These are phyloP conservation scores for Trematomus bernacchii DNA, from an alignment of 2,797 vertebrate species.

Conservation along the genomic window DNA sequence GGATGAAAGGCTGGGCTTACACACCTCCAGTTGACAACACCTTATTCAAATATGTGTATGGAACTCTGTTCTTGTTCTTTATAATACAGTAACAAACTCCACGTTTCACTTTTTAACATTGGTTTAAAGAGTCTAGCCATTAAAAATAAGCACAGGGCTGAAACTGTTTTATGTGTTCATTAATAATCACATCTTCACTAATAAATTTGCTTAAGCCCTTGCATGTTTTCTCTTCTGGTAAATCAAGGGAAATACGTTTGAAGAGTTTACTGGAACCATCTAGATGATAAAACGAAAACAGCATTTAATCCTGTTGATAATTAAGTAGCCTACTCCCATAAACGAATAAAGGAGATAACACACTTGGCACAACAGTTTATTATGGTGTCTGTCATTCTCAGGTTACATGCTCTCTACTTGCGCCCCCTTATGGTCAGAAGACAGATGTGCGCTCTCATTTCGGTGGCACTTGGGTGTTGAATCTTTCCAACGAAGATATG, in stretches of 20 bases:
- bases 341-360: slow-evolving; percentile 42
- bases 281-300: slow-evolving; percentile 26
- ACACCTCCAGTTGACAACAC: background rate
- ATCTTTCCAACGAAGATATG: slow-evolving; percentile 2
- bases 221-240: background rate
- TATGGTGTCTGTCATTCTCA: background rate
- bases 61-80: background rate
- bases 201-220: slow-evolving; percentile 1
- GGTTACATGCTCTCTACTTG: background rate
- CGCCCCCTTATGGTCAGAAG: slow-evolving; percentile 63
- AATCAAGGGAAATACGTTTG: background rate
- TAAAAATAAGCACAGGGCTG: background rate
- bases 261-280: background rate
- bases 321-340: slow-evolving; percentile 27
- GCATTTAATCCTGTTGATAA: slow-evolving; percentile 38
- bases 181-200: background rate
- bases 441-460: background rate
- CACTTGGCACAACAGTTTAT: background rate
- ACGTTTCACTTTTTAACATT: background rate
- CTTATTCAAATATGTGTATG: background rate
- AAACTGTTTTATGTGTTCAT: background rate
- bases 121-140: background rate
- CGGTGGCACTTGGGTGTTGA: background rate
- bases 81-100: background rate
- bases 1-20: too few species aligned